These are phyloP conservation scores for Picus viridis DNA, from an alignment of 2,797 vertebrate species.

Conservation along the genomic window DNA sequence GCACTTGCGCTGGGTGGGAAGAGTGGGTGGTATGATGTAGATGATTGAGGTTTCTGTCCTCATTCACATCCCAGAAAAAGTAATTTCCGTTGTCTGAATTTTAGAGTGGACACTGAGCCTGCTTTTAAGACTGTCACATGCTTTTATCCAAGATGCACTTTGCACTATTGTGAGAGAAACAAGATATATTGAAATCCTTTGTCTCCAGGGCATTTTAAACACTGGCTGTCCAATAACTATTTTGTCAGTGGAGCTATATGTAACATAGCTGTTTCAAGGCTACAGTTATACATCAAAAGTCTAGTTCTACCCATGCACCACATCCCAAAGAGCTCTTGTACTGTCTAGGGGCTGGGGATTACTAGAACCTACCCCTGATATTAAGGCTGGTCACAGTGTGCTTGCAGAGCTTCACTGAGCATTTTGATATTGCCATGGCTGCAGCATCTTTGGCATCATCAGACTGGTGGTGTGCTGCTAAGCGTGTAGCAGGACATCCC, in stretches of 20 bases:
- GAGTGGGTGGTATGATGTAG: not conserved
- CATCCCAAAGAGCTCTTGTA: not conserved
- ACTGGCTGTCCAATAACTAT: not conserved
- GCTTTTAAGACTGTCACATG: not conserved
- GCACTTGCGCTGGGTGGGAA: accelerated
- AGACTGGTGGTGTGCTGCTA: not conserved
- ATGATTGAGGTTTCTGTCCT: not conserved
- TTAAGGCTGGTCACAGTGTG: not conserved
- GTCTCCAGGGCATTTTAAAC: not conserved
- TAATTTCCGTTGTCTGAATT: not conserved
- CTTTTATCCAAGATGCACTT: not conserved
- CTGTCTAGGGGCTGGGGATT: not conserved
- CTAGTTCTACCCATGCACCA: not conserved
- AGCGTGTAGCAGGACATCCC: not conserved
- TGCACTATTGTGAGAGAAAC: not conserved
- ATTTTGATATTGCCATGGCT: not conserved
- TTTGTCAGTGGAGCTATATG: not conserved
- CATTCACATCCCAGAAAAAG: not conserved
- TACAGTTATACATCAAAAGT: not conserved
- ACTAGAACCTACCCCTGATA: not conserved
- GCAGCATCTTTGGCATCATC: not conserved
- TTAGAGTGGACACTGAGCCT: not conserved
- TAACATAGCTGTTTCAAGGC: not conserved
- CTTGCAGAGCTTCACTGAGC: not conserved
- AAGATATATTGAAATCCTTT: not conserved